Evolutionary conservation across 2,797 vertebrate genomes (phyloP), one percentile per base, ranked within the genome.

Genomic region (Ctenopoma kingsleyae): DNA sequence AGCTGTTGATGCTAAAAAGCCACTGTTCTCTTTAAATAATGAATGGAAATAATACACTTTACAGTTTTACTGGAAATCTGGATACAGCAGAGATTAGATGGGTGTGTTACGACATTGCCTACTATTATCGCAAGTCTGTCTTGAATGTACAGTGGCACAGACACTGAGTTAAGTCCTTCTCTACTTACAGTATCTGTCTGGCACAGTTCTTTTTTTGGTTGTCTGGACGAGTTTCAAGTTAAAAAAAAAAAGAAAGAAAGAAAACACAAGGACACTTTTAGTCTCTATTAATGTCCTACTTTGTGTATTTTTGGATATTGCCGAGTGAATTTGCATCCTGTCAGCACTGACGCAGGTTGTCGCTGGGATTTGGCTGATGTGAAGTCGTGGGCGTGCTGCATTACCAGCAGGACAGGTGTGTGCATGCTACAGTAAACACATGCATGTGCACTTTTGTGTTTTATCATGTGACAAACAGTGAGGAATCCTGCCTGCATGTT

Each of bases 21-120:
- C 48, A 27, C 20, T 3, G 13, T 63, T 65, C 71, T 82, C 66
- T 76, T 80, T 74, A 65, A 35, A 67, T 84, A 72, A 74, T 76
- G 27, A 68, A 70, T 64, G 16, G 15, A 68, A 77, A 71, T 74
- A 30, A 50, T 25, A 49, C 11, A 41, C n/a, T 67, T 63, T 36
- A 52, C 27, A 19, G 22, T 81, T 67, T 74, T 52, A 51, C 44
- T 30, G 48, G 56, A 55, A 67, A 40, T 35, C 48, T 27, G 38
- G 9, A 48, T 38, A 35, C 6, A 20, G 23, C 46, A 10, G 17
- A 67, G 50, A 74, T 67, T 51, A 68, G 23, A 62, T 38, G 9
- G 16, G 9, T 53, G 49, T 51, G 63, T 60, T 68, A 19, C 38
- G 55, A 40, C 57, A 56, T 51, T 0, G 6, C 27, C 11, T 52